Evolutionary conservation across 2,888 invertebrate species (phyloP), one percentile per base, ranked within the genome.

Genomic region (Portevinia maculata): DNA sequence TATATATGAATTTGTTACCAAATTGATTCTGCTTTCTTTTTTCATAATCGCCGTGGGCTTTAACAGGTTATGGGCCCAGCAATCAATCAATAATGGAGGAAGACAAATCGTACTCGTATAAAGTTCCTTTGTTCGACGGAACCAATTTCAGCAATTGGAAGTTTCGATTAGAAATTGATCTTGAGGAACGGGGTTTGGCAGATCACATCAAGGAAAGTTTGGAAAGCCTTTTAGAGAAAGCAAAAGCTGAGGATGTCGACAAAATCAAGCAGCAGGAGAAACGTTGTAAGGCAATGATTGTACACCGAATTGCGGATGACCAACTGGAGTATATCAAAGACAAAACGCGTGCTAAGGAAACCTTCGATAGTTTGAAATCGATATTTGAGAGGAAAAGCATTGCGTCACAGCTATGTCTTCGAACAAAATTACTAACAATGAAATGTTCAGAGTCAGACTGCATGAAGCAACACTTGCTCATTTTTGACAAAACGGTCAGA

Each of bases 321-420:
- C 86, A 87, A 41, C 69, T 87, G 53, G 87, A 87, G 74, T 87
- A 86, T 39, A 85, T 84, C 2, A 86, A 86, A 69, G 86, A 87
- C 15, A 78, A 84, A 48, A 64, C 60, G 34, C 86, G 84, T 3
- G 83, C 86, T 17, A 85, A 85, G 53, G 84, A 86, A 9, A 79
- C 86, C 41, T 64, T 78, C 39, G 37, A 60, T n/a, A 53, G 60
- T 19, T 64, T 78, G 9, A 62, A 19, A n/a, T 37, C 28, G 7
- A 53, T 32, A 24, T 64, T 46, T 19, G 64, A 73, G n/a, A 50
- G 73, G 6, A 73, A 73, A 52, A 73, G 73, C 64, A 41, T 37
- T 7, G 57, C 69, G 32, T 57, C 55, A 17, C 21, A 69, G 21
- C 8, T 69, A 21, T 53, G 34, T 15, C 17, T 55, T 7, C 37